Percentiles rank a stretch among this genome's conserved stretches.
These are phyloP conservation scores for Ceratina australensis DNA, from an alignment of 1,140 invertebrate species.

Conservation along the genomic window DNA sequence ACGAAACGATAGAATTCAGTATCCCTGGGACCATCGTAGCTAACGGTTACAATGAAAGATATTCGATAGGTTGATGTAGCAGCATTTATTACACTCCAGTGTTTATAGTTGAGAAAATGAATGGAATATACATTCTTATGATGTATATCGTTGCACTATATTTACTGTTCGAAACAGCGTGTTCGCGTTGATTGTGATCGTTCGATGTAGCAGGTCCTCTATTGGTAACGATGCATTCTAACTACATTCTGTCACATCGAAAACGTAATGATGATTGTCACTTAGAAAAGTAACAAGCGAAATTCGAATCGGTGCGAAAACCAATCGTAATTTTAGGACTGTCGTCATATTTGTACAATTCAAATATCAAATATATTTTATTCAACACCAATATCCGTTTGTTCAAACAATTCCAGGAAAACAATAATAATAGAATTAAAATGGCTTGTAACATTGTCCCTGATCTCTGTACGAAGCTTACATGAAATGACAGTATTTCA, in stretches of 20 bases:
- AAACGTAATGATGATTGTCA: background rate
- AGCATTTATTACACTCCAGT: conserved; percentile 37
- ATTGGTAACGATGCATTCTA: background rate
- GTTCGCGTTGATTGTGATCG: conserved; percentile 16
- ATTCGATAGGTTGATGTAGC: conserved; percentile 27
- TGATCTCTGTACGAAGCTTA: background rate
- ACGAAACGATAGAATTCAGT: conserved; percentile 5
- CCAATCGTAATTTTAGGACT: conserved; percentile 37
- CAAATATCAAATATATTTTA: conserved; percentile 68
- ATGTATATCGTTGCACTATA: conserved; percentile 13
- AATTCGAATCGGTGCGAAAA: background rate
- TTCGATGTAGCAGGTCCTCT: conserved; percentile 5
- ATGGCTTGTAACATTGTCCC: conserved; percentile 10
- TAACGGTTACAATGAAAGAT: conserved; percentile 9
- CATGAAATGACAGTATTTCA: no score
- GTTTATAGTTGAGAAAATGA: conserved; percentile 30
- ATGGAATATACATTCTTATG: conserved; percentile 13
- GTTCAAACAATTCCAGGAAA: conserved; percentile 16
- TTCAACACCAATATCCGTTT: conserved; percentile 50
- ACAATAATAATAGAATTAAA: conserved; percentile 15
- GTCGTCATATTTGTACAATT: conserved; percentile 47
- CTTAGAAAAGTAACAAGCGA: no score
- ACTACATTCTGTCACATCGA: conserved; percentile 5
- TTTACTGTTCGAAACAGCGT: conserved; percentile 13
- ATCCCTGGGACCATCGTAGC: conserved; percentile 37